A percentile compares a stretch with the other conserved stretches of the same genome.
phyloP scores from a whole-genome alignment of 2,888 invertebrate genomes.

The Dastarcus helophoroides region DNA sequence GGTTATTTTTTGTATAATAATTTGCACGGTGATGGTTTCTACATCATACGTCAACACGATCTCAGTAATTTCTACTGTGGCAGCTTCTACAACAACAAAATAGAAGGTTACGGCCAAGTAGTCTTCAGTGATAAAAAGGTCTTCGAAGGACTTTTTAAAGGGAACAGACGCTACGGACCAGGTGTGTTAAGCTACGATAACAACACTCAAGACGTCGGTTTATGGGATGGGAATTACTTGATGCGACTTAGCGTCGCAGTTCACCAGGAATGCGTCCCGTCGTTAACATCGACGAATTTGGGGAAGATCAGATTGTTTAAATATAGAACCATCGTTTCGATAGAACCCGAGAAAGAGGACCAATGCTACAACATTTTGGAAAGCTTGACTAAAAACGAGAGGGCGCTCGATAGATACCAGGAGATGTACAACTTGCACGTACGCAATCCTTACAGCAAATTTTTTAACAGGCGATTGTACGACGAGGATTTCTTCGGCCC shows the following conservation, averaged over 20 bases:
- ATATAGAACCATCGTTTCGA: constrained; percentile 26
- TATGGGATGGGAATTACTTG: constrained; percentile 42
- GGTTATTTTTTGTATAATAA: constrained; percentile 38
- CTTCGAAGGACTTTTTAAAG: constrained; percentile 41
- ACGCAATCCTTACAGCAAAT: constrained; percentile 24
- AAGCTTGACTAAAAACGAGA: constrained; percentile 17
- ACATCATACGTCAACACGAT: constrained; percentile 26
- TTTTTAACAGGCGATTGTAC: constrained; percentile 27
- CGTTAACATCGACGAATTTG: constrained; percentile 19
- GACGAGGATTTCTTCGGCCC: constrained; percentile 22
- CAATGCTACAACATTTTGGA: constrained; percentile 19
- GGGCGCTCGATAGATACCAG: constrained; percentile 15
- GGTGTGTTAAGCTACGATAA: constrained; percentile 39
- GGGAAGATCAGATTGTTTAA: constrained; percentile 27
- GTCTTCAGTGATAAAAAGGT: constrained; percentile 40
- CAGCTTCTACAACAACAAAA: constrained; percentile 39
- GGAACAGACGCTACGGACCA: constrained; percentile 46
- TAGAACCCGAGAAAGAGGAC: constrained; percentile 17
- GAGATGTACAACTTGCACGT: constrained; percentile 24
- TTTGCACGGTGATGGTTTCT: constrained; percentile 42
- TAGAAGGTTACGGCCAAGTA: constrained; percentile 45
- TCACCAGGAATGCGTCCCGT: constrained; percentile 22
- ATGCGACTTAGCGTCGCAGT: constrained; percentile 19
- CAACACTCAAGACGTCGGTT: constrained; percentile 42
- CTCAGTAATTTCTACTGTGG: constrained; percentile 38